These are phyloP conservation scores for Picathartes gymnocephalus DNA, from an alignment of 2,113 vertebrate species.

Conservation along the genomic window DNA sequence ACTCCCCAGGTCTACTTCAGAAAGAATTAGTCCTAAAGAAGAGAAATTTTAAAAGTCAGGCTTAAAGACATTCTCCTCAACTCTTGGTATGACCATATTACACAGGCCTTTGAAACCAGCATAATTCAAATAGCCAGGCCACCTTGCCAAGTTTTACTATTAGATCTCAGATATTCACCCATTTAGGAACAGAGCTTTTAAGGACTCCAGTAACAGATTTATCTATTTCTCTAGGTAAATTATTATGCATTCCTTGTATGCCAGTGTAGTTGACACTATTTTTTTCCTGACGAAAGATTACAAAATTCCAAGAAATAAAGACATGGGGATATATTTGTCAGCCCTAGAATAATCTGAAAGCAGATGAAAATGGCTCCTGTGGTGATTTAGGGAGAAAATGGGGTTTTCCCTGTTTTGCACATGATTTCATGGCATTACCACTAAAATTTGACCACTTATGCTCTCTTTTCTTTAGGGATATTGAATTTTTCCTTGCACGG, in stretches of 20 bases:
- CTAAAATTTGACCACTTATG: not conserved
- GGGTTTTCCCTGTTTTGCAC: not conserved
- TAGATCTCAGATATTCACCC: not conserved
- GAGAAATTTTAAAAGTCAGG: not conserved
- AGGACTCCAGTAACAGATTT: not conserved
- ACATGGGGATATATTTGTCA: not conserved
- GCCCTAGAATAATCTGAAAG: not conserved
- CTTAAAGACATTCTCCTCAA: not conserved
- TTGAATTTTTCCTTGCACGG: not conserved
- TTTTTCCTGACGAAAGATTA: not conserved
- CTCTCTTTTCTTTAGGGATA: not conserved
- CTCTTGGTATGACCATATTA: not conserved
- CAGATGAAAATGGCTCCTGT: not conserved
- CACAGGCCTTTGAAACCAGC: not conserved
- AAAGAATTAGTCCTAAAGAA: not conserved
- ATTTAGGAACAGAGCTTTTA: not conserved
- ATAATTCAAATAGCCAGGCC: not conserved
- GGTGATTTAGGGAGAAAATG: not conserved
- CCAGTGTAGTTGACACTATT: not conserved
- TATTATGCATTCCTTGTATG: not conserved
- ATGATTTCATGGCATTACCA: not conserved
- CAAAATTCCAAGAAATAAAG: not conserved
- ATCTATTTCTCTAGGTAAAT: not conserved
- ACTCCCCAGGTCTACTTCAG: not conserved
- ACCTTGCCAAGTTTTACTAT: not conserved